A percentile compares a stretch with the other conserved stretches of the same genome.
These are phyloP conservation scores for Ammodytes dubius DNA, from an alignment of 2,113 vertebrate genomes.

Conservation along the genomic window DNA sequence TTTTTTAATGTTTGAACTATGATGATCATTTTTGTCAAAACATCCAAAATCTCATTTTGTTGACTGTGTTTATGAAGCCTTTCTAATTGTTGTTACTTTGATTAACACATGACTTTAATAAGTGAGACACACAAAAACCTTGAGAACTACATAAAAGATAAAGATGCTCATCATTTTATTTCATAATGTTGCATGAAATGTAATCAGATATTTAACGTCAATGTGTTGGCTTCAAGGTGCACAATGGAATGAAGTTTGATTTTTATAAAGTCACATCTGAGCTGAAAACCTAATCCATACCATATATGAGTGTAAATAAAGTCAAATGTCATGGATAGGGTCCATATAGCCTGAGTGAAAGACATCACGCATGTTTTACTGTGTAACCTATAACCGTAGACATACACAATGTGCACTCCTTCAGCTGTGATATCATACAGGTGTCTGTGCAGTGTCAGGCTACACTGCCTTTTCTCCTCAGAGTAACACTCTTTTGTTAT, in stretches of 20 bases:
- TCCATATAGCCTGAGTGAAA: constrained; percentile 55
- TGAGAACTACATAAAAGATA: background rate
- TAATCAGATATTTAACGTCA: background rate
- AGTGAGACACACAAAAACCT: background rate
- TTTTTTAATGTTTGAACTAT: constrained; percentile 16
- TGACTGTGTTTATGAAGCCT: background rate
- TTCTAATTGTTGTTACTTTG: background rate
- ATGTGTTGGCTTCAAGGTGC: background rate
- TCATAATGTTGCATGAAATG: background rate
- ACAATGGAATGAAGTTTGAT: background rate
- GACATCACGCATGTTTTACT: constrained; percentile 54
- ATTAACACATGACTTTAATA: background rate
- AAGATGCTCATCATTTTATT: background rate
- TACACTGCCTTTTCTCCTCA: constrained; percentile 41
- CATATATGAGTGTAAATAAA: constrained; percentile 33
- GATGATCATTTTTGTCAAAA: background rate
- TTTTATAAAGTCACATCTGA: background rate
- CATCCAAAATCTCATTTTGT: background rate
- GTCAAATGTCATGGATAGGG: constrained; percentile 17
- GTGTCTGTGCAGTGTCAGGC: constrained; percentile 66
- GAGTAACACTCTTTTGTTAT: constrained; percentile 62
- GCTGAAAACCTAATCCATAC: constrained; percentile 25
- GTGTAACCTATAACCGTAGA: constrained; percentile 28
- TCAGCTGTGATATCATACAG: constrained; percentile 54
- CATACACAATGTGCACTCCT: constrained; percentile 16